Evolutionary conservation across 35 echinoderm and acorn worm genomes (phyloP).

Genomic region (Acanthaster planci): DNA sequence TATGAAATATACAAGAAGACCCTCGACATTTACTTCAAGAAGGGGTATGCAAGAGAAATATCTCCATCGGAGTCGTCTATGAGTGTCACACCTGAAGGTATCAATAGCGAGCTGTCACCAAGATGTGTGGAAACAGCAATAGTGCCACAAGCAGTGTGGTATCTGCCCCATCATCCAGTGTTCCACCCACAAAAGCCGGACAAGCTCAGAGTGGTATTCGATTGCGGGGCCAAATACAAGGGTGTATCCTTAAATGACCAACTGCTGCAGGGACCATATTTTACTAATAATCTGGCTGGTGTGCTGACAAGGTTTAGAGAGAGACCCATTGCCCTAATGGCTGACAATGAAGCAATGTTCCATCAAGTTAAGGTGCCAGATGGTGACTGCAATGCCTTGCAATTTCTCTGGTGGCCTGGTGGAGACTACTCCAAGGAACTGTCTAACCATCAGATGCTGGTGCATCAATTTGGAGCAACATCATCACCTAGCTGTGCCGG

Average conservation of each 20-base stretch:
- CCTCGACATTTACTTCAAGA: slow-evolving; percentile 45
- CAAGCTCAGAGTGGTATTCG: slow-evolving; percentile 69
- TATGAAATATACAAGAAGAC: slow-evolving; percentile 54
- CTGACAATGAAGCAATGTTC: slow-evolving; percentile 64
- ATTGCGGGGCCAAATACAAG: slow-evolving; percentile 54
- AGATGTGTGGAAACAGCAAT: too few relatives aligned
- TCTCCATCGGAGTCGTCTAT: slow-evolving; percentile 23
- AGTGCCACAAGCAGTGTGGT: slow-evolving; percentile 42
- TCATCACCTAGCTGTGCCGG: slow-evolving; percentile 57
- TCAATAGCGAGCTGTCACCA: too few relatives aligned
- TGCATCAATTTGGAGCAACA: slow-evolving; percentile 46
- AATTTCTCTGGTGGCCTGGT: slow-evolving; percentile 58
- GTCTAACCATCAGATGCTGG: slow-evolving; percentile 29
- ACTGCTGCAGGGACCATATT: slow-evolving; percentile 49
- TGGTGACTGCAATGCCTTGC: slow-evolving; percentile 21
- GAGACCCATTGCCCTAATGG: slow-evolving; percentile 35
- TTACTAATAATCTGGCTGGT: slow-evolving; percentile 35
- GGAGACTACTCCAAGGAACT: slow-evolving; percentile 34
- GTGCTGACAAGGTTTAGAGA: slow-evolving; percentile 46
- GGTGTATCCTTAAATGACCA: slow-evolving; percentile 25
- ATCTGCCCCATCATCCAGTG: slow-evolving; percentile 70
- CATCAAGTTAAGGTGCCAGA: slow-evolving; percentile 51
- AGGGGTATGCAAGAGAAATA: slow-evolving; percentile 62
- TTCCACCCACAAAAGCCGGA: slow-evolving; percentile 59
- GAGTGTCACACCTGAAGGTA: too few relatives aligned